Base-by-base conservation (phyloP, 2,888 invertebrate genomes). In the Eudasyphora cyanicolor region DNA sequence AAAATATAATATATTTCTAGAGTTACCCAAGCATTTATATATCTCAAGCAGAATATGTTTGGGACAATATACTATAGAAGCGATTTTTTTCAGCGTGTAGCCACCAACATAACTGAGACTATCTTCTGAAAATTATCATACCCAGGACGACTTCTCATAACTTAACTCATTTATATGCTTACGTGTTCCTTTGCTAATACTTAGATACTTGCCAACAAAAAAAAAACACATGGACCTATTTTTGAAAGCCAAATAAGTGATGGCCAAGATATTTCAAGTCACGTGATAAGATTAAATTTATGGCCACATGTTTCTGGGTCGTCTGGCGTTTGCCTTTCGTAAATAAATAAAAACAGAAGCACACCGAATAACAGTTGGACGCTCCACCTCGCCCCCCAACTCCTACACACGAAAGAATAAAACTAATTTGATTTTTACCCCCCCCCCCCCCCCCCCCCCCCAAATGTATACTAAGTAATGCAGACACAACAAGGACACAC, bases 231-330 rank as follows among this genome's bases (percentile, higher is more conserved):
- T 21, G 12, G 12, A n/a, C 45, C 54, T 54, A n/a, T 4, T 14
- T n/a, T 45, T 45, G 38, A 64, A 17, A 38, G 17, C n/a, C n/a
- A 38, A 38, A 38, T n/a, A n/a, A 62, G 32, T 62, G 32, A 32
- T 32, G 32, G 29, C 6, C 32, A 32, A 17, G 17, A 62, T 32
- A 14, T 8, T 35, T 21, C 29, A 17, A 38, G 64, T 64, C 64
- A 64, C 64, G 64, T 64, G 64, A 21, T 64, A 38, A 12, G 3
- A 19, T 38, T 12, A 21, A 64, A 64, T 35, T 64, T 17, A 64
- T 64, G 6, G 8, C 64, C 64, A 38, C 19, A 62, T 62, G 62
- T 62, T 57, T 32, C 14, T 62, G n/a, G 17, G 8, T 29, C 24
- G 8, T 12, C 6, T 24, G 14, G 21, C 10, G 14, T 38, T 38